Conservation (phyloP, 2,113 vertebrate genomes). For the Alaudala cheleensis region DNA sequence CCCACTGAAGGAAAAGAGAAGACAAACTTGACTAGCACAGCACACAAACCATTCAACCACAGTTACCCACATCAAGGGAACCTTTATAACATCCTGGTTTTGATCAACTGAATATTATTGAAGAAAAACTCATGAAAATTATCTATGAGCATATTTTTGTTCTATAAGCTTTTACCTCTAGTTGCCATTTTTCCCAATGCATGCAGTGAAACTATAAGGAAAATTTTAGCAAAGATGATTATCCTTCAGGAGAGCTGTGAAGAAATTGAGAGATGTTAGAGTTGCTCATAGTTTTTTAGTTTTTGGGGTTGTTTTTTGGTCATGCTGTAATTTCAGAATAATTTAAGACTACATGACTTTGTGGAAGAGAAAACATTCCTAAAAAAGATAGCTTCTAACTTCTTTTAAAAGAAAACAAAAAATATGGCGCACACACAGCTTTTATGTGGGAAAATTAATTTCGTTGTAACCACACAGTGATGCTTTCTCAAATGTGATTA, state of each 20-base stretch:
- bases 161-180: background rate
- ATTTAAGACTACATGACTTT: background rate
- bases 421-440: background rate
- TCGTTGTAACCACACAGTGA: background rate
- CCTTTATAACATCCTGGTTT: background rate
- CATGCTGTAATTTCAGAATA: background rate
- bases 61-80: background rate
- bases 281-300: background rate
- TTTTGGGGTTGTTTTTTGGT: background rate
- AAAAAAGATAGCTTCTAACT: background rate
- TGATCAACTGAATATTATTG: background rate
- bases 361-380: background rate
- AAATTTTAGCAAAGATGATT: background rate
- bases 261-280: background rate
- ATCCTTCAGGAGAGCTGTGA: background rate
- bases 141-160: background rate
- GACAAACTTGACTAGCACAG: background rate
- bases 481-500: background rate
- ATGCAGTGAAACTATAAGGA: background rate
- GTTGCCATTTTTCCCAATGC: background rate
- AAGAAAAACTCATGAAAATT: background rate
- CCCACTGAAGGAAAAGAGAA: constrained; percentile 78
- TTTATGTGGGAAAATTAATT: background rate
- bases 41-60: background rate
- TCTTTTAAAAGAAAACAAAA: background rate